Percentiles rank a stretch among this genome's conserved stretches.
Evolutionary conservation across 2,888 invertebrate genomes (phyloP).

Genomic region (Phytoseiulus persimilis): DNA sequence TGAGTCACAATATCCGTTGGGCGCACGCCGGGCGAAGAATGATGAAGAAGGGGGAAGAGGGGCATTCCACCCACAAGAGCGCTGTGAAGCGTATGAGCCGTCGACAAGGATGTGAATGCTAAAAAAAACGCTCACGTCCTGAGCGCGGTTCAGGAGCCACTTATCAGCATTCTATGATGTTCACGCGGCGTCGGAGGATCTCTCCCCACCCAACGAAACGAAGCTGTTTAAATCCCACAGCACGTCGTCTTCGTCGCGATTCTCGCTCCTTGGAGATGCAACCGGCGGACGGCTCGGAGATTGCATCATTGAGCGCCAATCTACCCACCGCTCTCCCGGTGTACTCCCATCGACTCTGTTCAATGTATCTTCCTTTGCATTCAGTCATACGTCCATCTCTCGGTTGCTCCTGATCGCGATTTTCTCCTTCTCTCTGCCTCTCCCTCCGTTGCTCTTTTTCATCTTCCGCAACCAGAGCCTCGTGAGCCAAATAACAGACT

Average conservation of each 20-base stretch:
- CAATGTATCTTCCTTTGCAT: not conserved
- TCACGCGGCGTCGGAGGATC: not conserved
- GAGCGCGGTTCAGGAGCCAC: not conserved
- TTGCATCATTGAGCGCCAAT: not conserved
- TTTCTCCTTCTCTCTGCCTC: not conserved
- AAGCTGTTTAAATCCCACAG: not conserved
- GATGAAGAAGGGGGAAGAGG: no score
- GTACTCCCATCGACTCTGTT: not conserved
- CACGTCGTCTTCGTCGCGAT: not conserved
- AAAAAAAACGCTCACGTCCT: not conserved
- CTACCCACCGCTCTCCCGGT: not conserved
- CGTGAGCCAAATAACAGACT: not conserved
- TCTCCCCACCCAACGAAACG: not conserved
- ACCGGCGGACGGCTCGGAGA: not conserved
- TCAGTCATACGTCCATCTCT: not conserved
- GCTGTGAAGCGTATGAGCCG: not conserved
- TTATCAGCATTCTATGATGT: not conserved
- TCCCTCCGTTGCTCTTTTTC: no score
- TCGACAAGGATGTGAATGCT: not conserved
- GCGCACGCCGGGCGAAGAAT: no score
- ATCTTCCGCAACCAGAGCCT: not conserved
- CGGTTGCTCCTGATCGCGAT: no score
- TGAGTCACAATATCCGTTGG: no score
- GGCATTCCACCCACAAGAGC: not conserved
- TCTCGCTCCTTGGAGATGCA: not conserved